These are phyloP conservation scores for Macroglossus sobrinus DNA, from an alignment of 2,113 vertebrate genomes.

Conservation along the genomic window DNA sequence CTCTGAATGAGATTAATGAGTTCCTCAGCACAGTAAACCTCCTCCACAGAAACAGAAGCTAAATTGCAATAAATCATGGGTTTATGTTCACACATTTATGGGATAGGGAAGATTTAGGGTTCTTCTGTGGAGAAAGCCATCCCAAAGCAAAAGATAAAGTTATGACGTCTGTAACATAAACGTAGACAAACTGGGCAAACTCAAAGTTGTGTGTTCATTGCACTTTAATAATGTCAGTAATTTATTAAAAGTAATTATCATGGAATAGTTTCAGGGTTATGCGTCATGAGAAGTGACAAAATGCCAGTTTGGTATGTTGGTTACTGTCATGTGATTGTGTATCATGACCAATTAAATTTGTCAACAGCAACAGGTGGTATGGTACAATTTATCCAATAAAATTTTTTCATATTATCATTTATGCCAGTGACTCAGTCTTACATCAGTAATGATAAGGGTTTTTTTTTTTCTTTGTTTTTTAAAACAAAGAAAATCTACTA, in stretches of 20 bases:
- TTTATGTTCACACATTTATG: constrained; percentile 84
- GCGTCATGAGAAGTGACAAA: constrained; percentile 61
- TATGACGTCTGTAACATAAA: constrained; percentile 63
- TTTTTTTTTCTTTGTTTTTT: neutral
- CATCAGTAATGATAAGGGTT: neutral
- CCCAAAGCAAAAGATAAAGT: constrained; percentile 76
- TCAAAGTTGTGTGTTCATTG: constrained; percentile 64
- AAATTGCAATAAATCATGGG: constrained; percentile 85
- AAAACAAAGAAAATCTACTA: neutral
- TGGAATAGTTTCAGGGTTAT: constrained; percentile 50
- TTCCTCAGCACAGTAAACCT: constrained; percentile 83
- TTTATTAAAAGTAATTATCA: constrained; percentile 75
- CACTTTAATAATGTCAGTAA: constrained; percentile 68
- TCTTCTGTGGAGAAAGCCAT: constrained; percentile 74
- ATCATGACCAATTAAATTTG: constrained; percentile 60
- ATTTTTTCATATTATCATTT: constrained; percentile 39
- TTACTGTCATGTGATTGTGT: constrained; percentile 43
- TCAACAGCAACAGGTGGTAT: neutral
- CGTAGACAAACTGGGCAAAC: constrained; percentile 69
- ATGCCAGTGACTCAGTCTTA: neutral
- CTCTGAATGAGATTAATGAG: constrained; percentile 87
- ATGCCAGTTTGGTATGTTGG: constrained; percentile 50
- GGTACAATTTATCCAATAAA: neutral
- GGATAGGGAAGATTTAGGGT: constrained; percentile 80
- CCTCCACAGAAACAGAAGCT: constrained; percentile 81